phyloP scores from a whole-genome alignment of 2,797 vertebrate species.

The Arctocebus calabarensis region DNA sequence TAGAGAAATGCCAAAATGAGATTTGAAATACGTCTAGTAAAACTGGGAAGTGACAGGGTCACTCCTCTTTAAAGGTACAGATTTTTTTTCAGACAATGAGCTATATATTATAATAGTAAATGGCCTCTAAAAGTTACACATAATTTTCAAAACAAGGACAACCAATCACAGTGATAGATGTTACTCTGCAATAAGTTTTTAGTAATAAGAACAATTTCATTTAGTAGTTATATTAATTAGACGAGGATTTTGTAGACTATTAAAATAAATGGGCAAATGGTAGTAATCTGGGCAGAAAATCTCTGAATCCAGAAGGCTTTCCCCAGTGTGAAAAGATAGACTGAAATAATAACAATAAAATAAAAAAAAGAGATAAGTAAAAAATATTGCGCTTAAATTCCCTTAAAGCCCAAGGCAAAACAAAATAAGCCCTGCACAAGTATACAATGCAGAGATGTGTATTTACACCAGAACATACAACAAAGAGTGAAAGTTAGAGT shows the following conservation, averaged over 20 bases:
- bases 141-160: background rate
- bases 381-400: background rate
- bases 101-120: background rate
- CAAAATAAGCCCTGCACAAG: background rate
- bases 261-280: conserved; percentile 27
- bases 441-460: background rate
- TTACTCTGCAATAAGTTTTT: background rate
- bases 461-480: background rate
- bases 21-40: conserved; percentile 1
- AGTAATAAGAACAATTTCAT: background rate
- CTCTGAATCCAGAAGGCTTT: background rate
- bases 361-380: background rate
- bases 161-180: background rate
- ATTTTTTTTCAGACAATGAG: background rate
- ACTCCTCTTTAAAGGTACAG: background rate
- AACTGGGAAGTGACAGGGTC: background rate
- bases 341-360: background rate
- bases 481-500: background rate
- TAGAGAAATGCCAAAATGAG: conserved; percentile 2
- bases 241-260: background rate
- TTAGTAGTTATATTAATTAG: conserved; percentile 28
- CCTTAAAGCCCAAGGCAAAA: background rate
- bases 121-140: background rate
- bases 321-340: background rate
- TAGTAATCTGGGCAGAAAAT: background rate